phyloP scores from a whole-genome alignment of 1,140 invertebrate species.

The Drosophila yakuba region DNA sequence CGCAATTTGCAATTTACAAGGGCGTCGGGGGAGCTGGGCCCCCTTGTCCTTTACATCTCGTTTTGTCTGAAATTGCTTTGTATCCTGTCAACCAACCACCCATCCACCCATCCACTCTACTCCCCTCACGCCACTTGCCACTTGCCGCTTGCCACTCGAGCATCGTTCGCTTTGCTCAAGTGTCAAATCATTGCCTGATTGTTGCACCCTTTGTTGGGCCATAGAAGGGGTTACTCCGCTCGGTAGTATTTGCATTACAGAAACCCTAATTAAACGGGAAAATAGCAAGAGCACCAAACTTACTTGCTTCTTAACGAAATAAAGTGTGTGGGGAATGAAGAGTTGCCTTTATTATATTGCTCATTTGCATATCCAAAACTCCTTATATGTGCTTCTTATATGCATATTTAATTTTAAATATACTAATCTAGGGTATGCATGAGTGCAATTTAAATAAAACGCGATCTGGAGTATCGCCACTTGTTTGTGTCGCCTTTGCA shows the following conservation, averaged over 20 bases:
- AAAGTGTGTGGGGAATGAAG: too few species aligned
- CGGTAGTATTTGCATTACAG: background rate
- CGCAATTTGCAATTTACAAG: constrained; percentile 29
- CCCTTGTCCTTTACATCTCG: constrained; percentile 30
- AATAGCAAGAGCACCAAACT: too few species aligned
- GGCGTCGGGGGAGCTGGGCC: constrained; percentile 18
- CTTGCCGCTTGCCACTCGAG: constrained; percentile 25
- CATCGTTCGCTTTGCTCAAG: constrained; percentile 59
- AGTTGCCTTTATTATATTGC: too few species aligned
- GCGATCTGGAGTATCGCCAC: background rate
- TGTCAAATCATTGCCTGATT: constrained; percentile 67
- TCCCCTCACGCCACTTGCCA: background rate
- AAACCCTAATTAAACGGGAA: too few species aligned
- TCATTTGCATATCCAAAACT: too few species aligned
- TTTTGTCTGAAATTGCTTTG: constrained; percentile 60
- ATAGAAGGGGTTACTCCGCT: background rate
- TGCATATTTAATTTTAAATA: background rate
- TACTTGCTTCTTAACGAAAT: too few species aligned
- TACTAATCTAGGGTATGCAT: background rate
- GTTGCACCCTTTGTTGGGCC: constrained; percentile 6
- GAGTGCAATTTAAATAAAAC: background rate
- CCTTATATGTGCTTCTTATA: too few species aligned
- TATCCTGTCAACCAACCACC: background rate
- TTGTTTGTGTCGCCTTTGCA: constrained; percentile 40
- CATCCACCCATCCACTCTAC: background rate